Percentiles rank a stretch among this genome's conserved stretches.
These are phyloP conservation scores for Microtus pennsylvanicus DNA, from an alignment of 2,113 vertebrate genomes.

Conservation along the genomic window DNA sequence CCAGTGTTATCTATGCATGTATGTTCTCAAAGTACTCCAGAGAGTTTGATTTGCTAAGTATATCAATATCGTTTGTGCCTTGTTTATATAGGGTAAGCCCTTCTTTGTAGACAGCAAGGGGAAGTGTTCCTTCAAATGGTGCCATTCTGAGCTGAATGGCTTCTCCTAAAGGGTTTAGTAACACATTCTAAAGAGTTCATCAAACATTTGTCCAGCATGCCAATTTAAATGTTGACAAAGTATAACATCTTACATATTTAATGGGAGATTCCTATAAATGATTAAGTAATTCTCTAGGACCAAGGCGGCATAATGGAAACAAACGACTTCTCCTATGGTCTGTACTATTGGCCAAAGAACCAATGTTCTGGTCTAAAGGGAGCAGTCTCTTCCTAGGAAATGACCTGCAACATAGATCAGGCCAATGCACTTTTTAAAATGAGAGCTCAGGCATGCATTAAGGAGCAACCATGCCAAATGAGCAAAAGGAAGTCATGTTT, in stretches of 20 bases:
- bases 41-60: slow-evolving; percentile 20
- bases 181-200: slow-evolving; percentile 57
- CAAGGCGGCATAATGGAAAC: not conserved
- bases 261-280: not conserved
- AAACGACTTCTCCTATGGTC: not conserved
- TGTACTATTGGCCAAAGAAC: not conserved
- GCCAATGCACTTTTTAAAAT: slow-evolving; percentile 8
- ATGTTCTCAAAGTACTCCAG: slow-evolving; percentile 39
- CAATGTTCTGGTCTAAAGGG: not conserved
- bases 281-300: slow-evolving; percentile 12
- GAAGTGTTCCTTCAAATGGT: slow-evolving; percentile 23
- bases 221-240: slow-evolving; percentile 47
- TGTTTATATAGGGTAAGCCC: not conserved
- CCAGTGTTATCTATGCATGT: not conserved
- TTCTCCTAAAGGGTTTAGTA: slow-evolving; percentile 8
- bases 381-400: slow-evolving; percentile 7
- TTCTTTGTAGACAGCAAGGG: not conserved
- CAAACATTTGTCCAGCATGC: slow-evolving; percentile 14
- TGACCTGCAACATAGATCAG: not conserved
- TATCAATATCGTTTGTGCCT: not conserved
- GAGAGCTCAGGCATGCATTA: not conserved
- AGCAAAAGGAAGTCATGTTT: not conserved
- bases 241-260: slow-evolving; percentile 20
- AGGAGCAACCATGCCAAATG: slow-evolving; percentile 8
- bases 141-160: slow-evolving; percentile 6